A percentile compares a stretch with the other conserved stretches of the same genome.
Conservation (phyloP, 2,888 invertebrate species). For the Embidobia sp. region DNA sequence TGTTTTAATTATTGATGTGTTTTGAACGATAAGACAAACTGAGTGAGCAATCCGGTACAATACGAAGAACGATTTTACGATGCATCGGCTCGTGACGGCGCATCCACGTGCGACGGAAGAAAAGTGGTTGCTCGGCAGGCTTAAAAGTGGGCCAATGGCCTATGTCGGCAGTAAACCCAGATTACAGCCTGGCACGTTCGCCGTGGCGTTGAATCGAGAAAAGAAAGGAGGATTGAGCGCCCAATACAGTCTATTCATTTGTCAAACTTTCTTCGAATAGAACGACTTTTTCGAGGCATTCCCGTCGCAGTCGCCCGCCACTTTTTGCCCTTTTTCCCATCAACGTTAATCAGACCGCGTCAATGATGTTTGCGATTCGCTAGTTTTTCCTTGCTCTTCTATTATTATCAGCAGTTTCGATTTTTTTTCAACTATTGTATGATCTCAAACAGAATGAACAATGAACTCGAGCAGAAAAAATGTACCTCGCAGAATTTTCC, state of each 20-base stretch:
- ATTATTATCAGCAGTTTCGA: not conserved
- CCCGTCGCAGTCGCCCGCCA: conserved; percentile 22
- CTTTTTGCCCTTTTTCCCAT: conserved; percentile 33
- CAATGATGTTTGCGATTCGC: conserved; percentile 1
- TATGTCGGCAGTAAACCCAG: conserved; percentile 74
- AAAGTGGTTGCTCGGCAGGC: conserved; percentile 69
- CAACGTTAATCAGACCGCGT: conserved; percentile 40
- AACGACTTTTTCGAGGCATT: conserved; percentile 32
- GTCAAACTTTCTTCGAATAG: conserved; percentile 63
- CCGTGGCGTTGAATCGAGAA: conserved; percentile 54
- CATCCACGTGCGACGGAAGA: conserved; percentile 71
- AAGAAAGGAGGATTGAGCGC: conserved; percentile 59
- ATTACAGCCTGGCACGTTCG: conserved; percentile 67
- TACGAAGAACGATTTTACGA: conserved; percentile 54
- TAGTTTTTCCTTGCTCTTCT: not conserved
- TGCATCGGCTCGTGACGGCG: conserved; percentile 66
- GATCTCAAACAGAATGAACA: too few species aligned
- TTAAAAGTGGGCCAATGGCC: conserved; percentile 76
- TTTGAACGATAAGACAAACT: conserved; percentile 20
- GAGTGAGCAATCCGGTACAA: conserved; percentile 24
- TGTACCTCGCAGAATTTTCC: too few species aligned
- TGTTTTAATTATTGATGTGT: conserved; percentile 25
- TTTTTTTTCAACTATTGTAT: not conserved
- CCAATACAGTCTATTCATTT: conserved; percentile 58
- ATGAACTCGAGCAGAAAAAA: too few species aligned